Percentiles rank a stretch among this genome's conserved stretches.
Evolutionary conservation across 2,797 vertebrate genomes (phyloP).

Genomic region (Argyrosomus regius): DNA sequence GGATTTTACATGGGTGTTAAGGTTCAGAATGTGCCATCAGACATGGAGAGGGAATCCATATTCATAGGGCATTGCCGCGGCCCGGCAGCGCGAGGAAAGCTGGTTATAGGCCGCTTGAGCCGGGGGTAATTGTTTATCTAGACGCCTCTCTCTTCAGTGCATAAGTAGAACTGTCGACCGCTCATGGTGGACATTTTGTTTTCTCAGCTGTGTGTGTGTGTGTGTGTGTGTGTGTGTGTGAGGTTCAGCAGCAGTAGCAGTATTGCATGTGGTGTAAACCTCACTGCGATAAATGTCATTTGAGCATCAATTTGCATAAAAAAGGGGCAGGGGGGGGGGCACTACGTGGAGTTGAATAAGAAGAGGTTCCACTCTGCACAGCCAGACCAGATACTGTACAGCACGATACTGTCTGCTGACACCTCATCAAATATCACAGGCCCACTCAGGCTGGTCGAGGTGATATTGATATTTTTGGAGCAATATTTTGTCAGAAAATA

Average conservation of each 20-base stretch:
- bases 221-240: conserved; percentile 14
- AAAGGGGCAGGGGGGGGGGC: conserved; percentile 41
- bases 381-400: not conserved
- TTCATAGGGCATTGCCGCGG: conserved; percentile 73
- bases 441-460: not conserved
- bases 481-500: not conserved
- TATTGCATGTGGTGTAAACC: conserved; percentile 64
- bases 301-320: conserved; percentile 80
- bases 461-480: not conserved
- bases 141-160: conserved; percentile 69
- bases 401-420: not conserved
- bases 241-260: conserved; percentile 36
- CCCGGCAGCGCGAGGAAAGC: conserved; percentile 62
- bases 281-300: conserved; percentile 78
- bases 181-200: conserved; percentile 82
- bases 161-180: conserved; percentile 80
- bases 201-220: conserved; percentile 50
- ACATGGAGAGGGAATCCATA: conserved; percentile 80
- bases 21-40: conserved; percentile 80
- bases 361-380: conserved; percentile 33
- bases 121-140: conserved; percentile 82
- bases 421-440: conserved; percentile 2
- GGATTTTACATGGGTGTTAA: conserved; percentile 86
- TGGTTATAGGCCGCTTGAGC: conserved; percentile 76
- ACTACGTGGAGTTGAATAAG: conserved; percentile 54